A percentile compares a stretch with the other conserved stretches of the same genome.
Conservation (phyloP, 1,140 invertebrate genomes). For the Trichonephila clavipes region DNA sequence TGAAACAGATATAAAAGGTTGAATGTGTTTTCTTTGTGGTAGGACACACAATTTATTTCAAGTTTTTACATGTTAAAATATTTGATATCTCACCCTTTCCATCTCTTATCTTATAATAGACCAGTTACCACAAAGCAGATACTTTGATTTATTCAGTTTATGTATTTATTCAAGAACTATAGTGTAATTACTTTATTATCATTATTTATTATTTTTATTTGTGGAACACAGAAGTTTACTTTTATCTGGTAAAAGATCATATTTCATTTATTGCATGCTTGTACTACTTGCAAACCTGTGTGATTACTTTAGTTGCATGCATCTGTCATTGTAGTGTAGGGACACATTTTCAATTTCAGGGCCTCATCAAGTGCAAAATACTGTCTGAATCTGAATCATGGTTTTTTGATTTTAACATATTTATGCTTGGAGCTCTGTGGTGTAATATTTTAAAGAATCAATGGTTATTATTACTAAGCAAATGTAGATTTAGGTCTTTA, state of each 20-base stretch:
- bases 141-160: too few species aligned
- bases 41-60: too few species aligned
- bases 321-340: background rate
- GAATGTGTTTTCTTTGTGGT: too few species aligned
- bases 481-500: too few species aligned
- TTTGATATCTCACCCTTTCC: too few species aligned
- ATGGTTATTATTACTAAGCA: too few species aligned
- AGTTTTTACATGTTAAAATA: too few species aligned
- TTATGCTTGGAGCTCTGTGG: slow-evolving; percentile 40
- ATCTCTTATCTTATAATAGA: too few species aligned
- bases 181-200: background rate
- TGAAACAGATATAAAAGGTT: too few species aligned
- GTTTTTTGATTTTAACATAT: slow-evolving; percentile 14
- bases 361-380: background rate
- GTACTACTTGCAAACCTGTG: background rate
- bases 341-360: background rate
- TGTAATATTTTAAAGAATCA: background rate
- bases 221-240: background rate
- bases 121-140: too few species aligned
- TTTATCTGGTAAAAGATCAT: slow-evolving; percentile 2
- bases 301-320: slow-evolving; percentile 5
- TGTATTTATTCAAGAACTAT: background rate
- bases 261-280: slow-evolving; percentile 31
- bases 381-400: background rate
- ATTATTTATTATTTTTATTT: background rate